Conservation (phyloP, 2,888 invertebrate genomes). For the Euphydryas editha region DNA sequence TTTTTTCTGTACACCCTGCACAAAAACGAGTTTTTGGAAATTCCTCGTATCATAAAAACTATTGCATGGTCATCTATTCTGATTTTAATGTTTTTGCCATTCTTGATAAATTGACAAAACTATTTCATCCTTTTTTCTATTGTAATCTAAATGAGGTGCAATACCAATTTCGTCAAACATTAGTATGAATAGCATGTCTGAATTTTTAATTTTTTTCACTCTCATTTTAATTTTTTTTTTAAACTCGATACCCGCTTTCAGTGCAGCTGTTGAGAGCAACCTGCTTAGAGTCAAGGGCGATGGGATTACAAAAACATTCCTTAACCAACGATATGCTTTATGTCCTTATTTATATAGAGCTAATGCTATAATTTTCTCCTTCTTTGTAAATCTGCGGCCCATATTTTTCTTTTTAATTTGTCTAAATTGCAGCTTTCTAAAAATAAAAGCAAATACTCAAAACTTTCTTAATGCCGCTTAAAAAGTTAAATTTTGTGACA, state of each 20-base stretch:
- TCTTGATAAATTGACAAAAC: slow-evolving; percentile 16
- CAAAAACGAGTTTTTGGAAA: slow-evolving; percentile 37
- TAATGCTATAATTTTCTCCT: slow-evolving; percentile 29
- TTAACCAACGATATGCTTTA: slow-evolving; percentile 20
- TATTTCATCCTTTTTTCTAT: too few species aligned
- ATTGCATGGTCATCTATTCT: slow-evolving; percentile 34
- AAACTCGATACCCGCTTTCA: slow-evolving; percentile 6
- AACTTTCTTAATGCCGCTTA: neutral
- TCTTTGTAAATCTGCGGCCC: slow-evolving; percentile 22
- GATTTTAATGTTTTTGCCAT: slow-evolving; percentile 16
- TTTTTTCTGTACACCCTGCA: slow-evolving; percentile 24
- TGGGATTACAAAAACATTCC: slow-evolving; percentile 16
- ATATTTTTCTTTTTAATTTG: slow-evolving; percentile 22
- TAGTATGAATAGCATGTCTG: too few species aligned
- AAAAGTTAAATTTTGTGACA: neutral
- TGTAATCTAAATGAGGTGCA: too few species aligned
- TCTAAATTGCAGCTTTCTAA: slow-evolving; percentile 23
- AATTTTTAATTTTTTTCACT: slow-evolving; percentile 16
- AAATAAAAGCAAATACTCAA: slow-evolving; percentile 10
- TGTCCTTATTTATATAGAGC: slow-evolving; percentile 26
- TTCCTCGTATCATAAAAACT: slow-evolving; percentile 39
- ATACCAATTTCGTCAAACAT: too few species aligned
- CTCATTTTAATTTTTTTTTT: neutral
- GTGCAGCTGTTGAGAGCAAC: neutral
- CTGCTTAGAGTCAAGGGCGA: neutral